Conservation (phyloP, 2,888 invertebrate species). For the Pammene fasciana region DNA sequence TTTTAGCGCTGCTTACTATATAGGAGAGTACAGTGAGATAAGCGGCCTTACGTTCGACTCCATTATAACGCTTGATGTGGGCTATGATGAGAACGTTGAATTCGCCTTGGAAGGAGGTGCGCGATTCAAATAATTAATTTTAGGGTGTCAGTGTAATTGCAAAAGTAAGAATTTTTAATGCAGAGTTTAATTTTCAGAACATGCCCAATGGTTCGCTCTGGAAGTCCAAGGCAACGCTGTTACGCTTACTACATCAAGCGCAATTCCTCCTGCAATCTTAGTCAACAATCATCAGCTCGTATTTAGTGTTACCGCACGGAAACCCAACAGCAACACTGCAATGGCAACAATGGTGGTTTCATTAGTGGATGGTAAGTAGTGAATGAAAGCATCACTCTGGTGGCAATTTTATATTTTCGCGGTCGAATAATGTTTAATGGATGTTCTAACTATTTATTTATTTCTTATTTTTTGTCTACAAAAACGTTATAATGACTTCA, state of each 20-base stretch:
- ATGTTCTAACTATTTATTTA: no score
- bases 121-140: not conserved
- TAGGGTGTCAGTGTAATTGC: not conserved
- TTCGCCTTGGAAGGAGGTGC: constrained; percentile 43
- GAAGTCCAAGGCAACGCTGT: constrained; percentile 42
- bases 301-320: constrained; percentile 48
- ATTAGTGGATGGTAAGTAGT: constrained; percentile 42
- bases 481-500: no score
- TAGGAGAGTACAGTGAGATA: constrained; percentile 29
- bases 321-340: constrained; percentile 42
- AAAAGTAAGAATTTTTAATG: not conserved
- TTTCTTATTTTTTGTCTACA: no score
- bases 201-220: constrained; percentile 51
- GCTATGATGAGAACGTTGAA: constrained; percentile 23
- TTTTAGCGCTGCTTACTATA: constrained; percentile 33
- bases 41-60: constrained; percentile 18
- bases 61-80: constrained; percentile 13
- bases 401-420: no score
- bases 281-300: constrained; percentile 49
- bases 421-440: no score
- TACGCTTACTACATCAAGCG: constrained; percentile 41
- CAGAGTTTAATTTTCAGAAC: constrained; percentile 46
- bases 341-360: constrained; percentile 49
- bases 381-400: not conserved
- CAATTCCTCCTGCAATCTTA: constrained; percentile 50